Evolutionary conservation across 2,113 vertebrate species (phyloP).

Genomic region (Elgaria multicarinata): DNA sequence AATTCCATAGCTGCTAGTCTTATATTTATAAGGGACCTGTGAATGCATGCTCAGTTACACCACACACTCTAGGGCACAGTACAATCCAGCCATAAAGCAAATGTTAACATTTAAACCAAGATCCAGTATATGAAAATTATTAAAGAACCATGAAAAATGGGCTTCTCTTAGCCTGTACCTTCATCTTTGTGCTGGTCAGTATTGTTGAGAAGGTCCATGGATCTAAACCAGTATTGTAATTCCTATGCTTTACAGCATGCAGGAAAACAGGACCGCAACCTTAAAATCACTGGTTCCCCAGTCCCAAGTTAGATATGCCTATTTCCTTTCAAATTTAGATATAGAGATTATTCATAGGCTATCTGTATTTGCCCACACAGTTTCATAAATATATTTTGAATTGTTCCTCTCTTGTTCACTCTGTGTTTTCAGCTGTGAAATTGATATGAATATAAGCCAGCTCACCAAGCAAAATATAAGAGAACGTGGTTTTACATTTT

Average conservation of each 20-base stretch:
- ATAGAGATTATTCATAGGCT: neutral
- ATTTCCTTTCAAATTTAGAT: neutral
- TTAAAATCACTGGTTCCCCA: neutral
- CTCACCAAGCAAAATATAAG: neutral
- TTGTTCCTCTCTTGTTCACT: conserved; percentile 13
- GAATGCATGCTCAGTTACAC: neutral
- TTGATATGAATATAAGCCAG: conserved; percentile 28
- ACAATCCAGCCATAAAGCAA: neutral
- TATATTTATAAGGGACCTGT: neutral
- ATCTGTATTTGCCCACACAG: neutral
- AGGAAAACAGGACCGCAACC: neutral
- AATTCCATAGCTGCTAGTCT: neutral
- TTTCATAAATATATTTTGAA: neutral
- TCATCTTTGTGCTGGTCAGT: neutral
- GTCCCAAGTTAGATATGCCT: neutral
- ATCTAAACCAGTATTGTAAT: neutral
- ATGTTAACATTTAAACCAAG: neutral
- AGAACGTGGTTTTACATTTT: conserved; percentile 20
- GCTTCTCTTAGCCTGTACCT: neutral
- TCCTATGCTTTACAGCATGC: neutral
- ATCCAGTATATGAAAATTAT: neutral
- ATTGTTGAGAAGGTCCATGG: neutral
- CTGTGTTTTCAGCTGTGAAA: conserved; percentile 44
- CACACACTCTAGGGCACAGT: neutral
- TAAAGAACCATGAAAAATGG: neutral